Evolutionary conservation across 2,113 vertebrate genomes (phyloP).

Genomic region (Neoarius graeffei): DNA sequence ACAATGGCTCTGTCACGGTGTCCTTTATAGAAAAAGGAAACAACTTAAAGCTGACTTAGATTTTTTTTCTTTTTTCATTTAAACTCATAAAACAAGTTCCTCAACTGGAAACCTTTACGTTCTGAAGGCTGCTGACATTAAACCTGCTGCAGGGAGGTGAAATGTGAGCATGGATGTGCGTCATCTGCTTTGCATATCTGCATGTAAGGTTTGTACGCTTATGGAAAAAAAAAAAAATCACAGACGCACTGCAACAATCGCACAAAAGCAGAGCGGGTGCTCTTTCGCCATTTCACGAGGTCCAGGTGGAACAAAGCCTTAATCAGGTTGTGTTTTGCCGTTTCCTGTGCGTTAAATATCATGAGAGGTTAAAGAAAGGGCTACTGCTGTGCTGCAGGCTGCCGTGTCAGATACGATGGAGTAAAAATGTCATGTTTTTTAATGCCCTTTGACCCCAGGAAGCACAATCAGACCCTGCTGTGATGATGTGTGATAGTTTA

Average conservation of each 20-base stretch:
- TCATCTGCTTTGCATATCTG: neutral
- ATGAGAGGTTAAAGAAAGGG: neutral
- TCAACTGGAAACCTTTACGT: neutral
- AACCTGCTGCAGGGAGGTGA: neutral
- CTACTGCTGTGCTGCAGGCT: neutral
- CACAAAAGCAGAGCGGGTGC: neutral
- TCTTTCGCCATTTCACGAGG: neutral
- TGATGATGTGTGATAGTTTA: neutral
- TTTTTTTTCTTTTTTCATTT: neutral
- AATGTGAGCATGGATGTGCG: neutral
- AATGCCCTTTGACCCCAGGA: neutral
- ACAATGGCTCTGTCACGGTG: constrained; percentile 1
- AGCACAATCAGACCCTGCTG: neutral
- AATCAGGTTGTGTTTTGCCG: neutral
- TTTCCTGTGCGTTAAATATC: neutral
- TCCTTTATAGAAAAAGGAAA: neutral
- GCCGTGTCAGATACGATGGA: neutral
- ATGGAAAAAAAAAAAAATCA: neutral
- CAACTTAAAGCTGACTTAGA: constrained; percentile 27
- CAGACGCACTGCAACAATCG: neutral
- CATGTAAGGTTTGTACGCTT: neutral
- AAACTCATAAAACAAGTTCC: no score
- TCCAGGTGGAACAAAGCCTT: neutral
- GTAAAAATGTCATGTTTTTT: neutral
- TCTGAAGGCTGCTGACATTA: neutral